These are phyloP conservation scores for Marmota flaviventris DNA, from an alignment of 2,113 vertebrate species.

Conservation along the genomic window DNA sequence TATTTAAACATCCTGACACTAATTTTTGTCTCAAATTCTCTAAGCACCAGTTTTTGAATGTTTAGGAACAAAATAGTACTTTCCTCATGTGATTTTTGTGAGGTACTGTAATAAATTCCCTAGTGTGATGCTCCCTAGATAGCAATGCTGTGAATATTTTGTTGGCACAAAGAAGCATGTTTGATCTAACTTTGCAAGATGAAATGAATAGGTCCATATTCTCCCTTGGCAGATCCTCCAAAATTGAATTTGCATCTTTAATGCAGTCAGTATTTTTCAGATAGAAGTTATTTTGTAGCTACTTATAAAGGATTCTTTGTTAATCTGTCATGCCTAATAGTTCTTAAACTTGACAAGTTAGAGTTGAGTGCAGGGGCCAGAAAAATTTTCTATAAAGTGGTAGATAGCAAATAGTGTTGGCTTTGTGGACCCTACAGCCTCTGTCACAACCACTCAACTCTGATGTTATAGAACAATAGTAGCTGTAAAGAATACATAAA, in stretches of 20 bases:
- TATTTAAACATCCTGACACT: constrained; percentile 24
- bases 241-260: background rate
- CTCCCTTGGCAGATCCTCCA: background rate
- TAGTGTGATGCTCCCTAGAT: background rate
- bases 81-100: background rate
- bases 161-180: background rate
- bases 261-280: background rate
- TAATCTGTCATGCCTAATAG: background rate
- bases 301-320: background rate
- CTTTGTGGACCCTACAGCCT: background rate
- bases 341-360: background rate
- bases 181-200: background rate
- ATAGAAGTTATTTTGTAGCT: background rate
- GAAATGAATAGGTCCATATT: background rate
- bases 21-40: constrained; percentile 3
- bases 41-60: background rate
- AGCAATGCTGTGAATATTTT: background rate
- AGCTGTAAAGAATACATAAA: background rate
- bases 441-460: background rate
- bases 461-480: background rate
- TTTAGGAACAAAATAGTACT: background rate
- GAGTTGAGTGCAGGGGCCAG: background rate
- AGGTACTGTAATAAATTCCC: background rate
- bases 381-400: background rate
- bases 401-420: background rate